A percentile compares a stretch with the other conserved stretches of the same genome.
Conservation (phyloP, 1,140 invertebrate species). For the Macrocentrus cingulum region DNA sequence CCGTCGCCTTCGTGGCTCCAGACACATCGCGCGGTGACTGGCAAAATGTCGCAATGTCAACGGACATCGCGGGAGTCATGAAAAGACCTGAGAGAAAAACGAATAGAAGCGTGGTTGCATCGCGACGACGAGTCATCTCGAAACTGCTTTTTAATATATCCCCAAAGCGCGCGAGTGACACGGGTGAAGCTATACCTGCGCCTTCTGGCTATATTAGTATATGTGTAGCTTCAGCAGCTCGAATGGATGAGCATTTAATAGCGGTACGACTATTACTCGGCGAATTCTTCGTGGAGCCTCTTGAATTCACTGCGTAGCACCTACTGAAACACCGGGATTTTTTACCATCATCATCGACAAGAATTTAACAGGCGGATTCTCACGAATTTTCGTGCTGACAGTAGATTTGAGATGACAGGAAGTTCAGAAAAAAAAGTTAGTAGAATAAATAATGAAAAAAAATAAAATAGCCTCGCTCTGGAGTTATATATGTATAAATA, state of each 20-base stretch:
- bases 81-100: conserved; percentile 4
- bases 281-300: conserved; percentile 30
- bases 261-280: conserved; percentile 34
- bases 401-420: neutral
- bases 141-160: conserved; percentile 32
- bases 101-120: conserved; percentile 12
- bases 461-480: too few relatives aligned
- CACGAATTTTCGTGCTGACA: conserved; percentile 3
- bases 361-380: conserved; percentile 10
- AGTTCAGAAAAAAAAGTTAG: neutral
- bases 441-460: too few relatives aligned
- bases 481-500: too few relatives aligned
- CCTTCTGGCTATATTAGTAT: conserved; percentile 2
- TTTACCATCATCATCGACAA: conserved; percentile 11
- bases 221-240: neutral
- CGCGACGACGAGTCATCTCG: conserved; percentile 22
- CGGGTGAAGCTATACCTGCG: conserved; percentile 18
- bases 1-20: too few relatives aligned
- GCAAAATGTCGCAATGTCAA: neutral
- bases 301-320: conserved; percentile 6
- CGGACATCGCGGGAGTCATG: neutral
- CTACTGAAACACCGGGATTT: neutral
- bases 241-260: conserved; percentile 33
- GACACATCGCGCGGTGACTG: neutral
- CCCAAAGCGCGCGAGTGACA: conserved; percentile 10